Evolutionary conservation across 2,888 invertebrate species (phyloP), one percentile per base, ranked within the genome.

Genomic region (Caenorhabditis wallacei): DNA sequence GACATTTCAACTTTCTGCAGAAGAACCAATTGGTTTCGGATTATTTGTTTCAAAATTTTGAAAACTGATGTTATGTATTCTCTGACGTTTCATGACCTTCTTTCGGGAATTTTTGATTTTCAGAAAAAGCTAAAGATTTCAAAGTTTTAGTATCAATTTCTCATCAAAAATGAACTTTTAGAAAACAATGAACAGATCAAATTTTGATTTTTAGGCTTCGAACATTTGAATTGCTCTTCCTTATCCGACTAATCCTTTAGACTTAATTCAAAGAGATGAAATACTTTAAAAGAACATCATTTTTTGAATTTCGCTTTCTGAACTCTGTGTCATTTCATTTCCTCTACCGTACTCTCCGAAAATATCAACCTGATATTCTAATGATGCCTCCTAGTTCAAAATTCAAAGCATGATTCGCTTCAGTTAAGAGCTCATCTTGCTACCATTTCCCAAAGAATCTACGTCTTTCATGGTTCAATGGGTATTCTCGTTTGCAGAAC

Each of bases 1-100:
- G 35, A 57, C 40, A 22, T 56, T 56, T 35, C 4, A 40, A 40
- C 7, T 26, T 56, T 37, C 0, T 40, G 40, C 37, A 59, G 7
- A 40, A 40, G 11, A 35, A 16, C 16, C 37, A 22, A 11, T 59
- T 13, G 40, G 59, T 59, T 59, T 57, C 18, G 18, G 18, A 40
- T 16, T 22, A 13, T 22, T 37, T 59, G 13, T 10, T 57, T 37
- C 10, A 7, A 37, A 37, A 10, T 10, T 8, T 8, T 30, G 30
- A 30, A 40, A 40, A 40, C 2, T 10, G 40, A 40, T 40, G 16
- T 11, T 35, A 35, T 11, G 40, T 40, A 59, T 59, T 20, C 40
- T 59, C 59, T 59, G 59, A 59, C 59, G 59, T 10, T 59, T 16
- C 37, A 5, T 40, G 40, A 22, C 35, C 22, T 59, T 11, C 7